Conservation (phyloP, 2,888 invertebrate genomes). For the Diabrotica balteata region DNA sequence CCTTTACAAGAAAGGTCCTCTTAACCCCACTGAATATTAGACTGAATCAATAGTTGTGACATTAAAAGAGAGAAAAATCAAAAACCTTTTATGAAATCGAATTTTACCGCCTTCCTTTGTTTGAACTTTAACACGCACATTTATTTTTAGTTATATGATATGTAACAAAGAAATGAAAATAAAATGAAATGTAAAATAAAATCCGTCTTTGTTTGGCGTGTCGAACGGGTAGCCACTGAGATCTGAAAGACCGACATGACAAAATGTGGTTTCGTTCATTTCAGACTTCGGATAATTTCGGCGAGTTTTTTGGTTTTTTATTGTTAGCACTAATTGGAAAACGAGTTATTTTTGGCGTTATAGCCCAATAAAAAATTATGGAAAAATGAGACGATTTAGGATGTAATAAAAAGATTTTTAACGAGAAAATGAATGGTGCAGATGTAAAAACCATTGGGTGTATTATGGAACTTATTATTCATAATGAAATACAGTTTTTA, state of each 20-base stretch:
- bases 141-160: slow-evolving; percentile 10
- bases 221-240: slow-evolving; percentile 24
- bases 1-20: too few relatives aligned
- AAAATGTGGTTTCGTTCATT: slow-evolving; percentile 28
- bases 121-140: slow-evolving; percentile 7
- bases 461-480: slow-evolving; percentile 4
- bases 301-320: slow-evolving; percentile 23
- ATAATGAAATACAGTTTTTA: slow-evolving; percentile 4
- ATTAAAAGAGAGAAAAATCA: too few relatives aligned
- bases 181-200: slow-evolving; percentile 20
- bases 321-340: slow-evolving; percentile 27
- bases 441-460: slow-evolving; percentile 5
- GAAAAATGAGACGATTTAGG: slow-evolving; percentile 11
- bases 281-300: slow-evolving; percentile 26
- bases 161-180: slow-evolving; percentile 4
- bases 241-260: slow-evolving; percentile 30
- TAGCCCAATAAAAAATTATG: slow-evolving; percentile 23
- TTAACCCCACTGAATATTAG: too few relatives aligned
- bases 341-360: slow-evolving; percentile 28
- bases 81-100: too few relatives aligned
- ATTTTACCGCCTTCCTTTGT: slow-evolving; percentile 3
- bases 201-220: slow-evolving; percentile 30
- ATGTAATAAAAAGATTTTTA: slow-evolving; percentile 20
- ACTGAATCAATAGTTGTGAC: too few relatives aligned
- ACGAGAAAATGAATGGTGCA: slow-evolving; percentile 14